Base-by-base conservation (phyloP, 2,113 vertebrate species). In the Pimephales promelas region DNA sequence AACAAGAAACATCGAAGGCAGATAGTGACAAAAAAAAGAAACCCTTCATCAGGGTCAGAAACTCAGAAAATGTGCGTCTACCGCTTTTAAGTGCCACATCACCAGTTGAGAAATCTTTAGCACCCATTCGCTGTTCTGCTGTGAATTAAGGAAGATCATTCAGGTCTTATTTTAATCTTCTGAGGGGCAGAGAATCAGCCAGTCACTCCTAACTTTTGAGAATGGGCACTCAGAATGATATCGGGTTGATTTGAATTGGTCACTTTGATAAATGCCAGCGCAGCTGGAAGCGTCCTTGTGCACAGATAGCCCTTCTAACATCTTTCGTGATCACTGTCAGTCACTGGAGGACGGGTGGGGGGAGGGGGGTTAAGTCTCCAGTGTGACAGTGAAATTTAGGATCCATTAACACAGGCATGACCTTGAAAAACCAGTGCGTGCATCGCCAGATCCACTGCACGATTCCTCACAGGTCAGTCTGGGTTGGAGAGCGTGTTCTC, bases 251-350 rank as follows among this genome's bases (percentile, higher is more conserved):
- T 49, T 64, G 3, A 79, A 10, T 79, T 79, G 77, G 77, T 64
- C 77, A 79, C 77, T 79, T 64, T 79, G 57, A 45, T 31, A 79
- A 78, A 72, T 8, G 13, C 68, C 68, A 72, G 68, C 13, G n/a
- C 68, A 72, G 22, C 56, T 43, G 22, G n/a, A 40, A 78, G 68
- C 40, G 5, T 4, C 45, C 43, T 79, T 49, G 57, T 79, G 59
- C 40, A 62, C 56, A 62, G 76, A 62, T 24, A 62, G 56, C 75
- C 31, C 75, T 78, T 78, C 72, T 74, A 45, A 49, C 49, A 56
- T 36, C 57, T 45, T 59, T 77, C 34, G 6, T 22, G n/a, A 56
- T 75, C 56, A 57, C 75, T 78, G 56, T 47, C 40, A 79, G 22
- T 62, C 36, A 64, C 59, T 49, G 77, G 24, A 64, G 59, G 14